phyloP scores from a whole-genome alignment of 2,888 invertebrate genomes.

The Incurvaria masculella region DNA sequence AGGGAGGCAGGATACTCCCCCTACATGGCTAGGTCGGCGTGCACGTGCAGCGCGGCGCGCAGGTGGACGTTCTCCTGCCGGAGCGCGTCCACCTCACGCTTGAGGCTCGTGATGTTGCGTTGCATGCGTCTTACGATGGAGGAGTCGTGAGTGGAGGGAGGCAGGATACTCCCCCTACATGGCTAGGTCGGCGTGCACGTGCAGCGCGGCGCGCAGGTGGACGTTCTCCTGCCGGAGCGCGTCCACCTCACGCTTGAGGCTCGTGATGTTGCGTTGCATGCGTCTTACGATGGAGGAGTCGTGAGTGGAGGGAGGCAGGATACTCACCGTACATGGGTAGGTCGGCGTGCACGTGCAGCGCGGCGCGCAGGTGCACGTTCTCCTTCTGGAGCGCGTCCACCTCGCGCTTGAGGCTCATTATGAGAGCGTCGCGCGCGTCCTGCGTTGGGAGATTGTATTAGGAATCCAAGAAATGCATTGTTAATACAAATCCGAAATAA shows the following conservation, averaged over 20 bases:
- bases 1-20: conserved; percentile 17
- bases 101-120: conserved; percentile 86
- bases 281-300: too few relatives aligned
- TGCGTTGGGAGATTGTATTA: too few relatives aligned
- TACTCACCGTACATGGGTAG: conserved; percentile 28
- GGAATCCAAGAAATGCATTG: too few relatives aligned
- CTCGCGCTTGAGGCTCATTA: conserved; percentile 84
- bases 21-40: conserved; percentile 43
- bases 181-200: conserved; percentile 55
- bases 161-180: conserved; percentile 29
- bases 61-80: conserved; percentile 88
- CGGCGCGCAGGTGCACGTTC: conserved; percentile 81
- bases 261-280: conserved; percentile 68
- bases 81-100: conserved; percentile 80
- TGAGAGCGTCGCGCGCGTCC: conserved; percentile 91
- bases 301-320: too few relatives aligned
- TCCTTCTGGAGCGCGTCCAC: conserved; percentile 81
- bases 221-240: conserved; percentile 86
- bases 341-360: conserved; percentile 64
- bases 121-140: too few relatives aligned
- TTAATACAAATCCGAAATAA: too few relatives aligned
- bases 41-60: conserved; percentile 68
- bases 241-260: conserved; percentile 82
- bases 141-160: too few relatives aligned
- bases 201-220: conserved; percentile 73